Evolutionary conservation across 2,113 vertebrate genomes (phyloP).

Genomic region (Halichoerus grypus): DNA sequence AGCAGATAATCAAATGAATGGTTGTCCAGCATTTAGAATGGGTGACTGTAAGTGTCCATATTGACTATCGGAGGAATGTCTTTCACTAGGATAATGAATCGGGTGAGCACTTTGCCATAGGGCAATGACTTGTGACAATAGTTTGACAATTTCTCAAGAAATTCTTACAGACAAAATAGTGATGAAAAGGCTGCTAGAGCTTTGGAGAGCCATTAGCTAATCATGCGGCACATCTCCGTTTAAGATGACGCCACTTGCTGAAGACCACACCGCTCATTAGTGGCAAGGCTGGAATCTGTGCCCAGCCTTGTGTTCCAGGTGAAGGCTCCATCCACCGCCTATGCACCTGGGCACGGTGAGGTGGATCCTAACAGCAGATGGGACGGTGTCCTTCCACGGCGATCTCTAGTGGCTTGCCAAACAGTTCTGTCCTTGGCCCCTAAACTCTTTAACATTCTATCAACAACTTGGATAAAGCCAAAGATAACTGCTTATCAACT

Average conservation of each 20-base stretch:
- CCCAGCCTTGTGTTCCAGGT: background rate
- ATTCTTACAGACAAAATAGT: background rate
- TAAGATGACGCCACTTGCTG: background rate
- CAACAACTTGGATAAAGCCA: slow-evolving; percentile 74
- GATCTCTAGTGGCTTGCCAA: slow-evolving; percentile 13
- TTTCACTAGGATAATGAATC: background rate
- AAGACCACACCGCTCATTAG: background rate
- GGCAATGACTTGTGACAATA: background rate
- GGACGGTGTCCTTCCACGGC: background rate
- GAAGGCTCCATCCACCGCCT: accelerated
- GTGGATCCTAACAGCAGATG: background rate
- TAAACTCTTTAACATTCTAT: slow-evolving; percentile 61
- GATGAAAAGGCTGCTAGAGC: background rate
- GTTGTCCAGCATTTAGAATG: background rate
- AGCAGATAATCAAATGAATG: background rate
- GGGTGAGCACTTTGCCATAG: accelerated
- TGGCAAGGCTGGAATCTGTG: background rate
- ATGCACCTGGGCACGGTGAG: background rate
- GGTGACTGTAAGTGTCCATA: accelerated
- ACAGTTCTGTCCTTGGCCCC: slow-evolving; percentile 67
- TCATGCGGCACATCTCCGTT: background rate
- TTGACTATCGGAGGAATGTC: too few relatives aligned
- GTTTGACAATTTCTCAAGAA: background rate
- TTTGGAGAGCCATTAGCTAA: background rate
- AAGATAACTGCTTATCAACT: slow-evolving; percentile 82